Evolutionary conservation across 2,797 vertebrate species (phyloP).

Genomic region (Argyrosomus regius): DNA sequence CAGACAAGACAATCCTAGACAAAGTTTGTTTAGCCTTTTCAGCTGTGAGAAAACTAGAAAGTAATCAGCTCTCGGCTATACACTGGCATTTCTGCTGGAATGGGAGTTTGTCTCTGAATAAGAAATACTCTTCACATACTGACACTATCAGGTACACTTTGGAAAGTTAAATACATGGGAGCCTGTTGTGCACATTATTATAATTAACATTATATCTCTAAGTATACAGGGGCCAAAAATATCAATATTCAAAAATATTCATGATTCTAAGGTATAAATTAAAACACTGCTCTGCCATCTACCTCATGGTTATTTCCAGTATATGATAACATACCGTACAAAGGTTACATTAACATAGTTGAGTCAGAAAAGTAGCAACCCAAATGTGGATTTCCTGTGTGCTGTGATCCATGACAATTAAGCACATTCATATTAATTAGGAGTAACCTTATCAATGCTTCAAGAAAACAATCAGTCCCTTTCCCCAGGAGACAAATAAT

Average conservation of each 20-base stretch:
- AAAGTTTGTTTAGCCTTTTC: constrained; percentile 37
- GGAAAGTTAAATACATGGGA: neutral
- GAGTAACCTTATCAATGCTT: constrained; percentile 65
- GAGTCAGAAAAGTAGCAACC: constrained; percentile 52
- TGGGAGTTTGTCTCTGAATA: constrained; percentile 13
- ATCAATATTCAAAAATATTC: constrained; percentile 9
- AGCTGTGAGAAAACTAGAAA: constrained; percentile 26
- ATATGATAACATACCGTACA: constrained; percentile 66
- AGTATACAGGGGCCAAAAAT: neutral
- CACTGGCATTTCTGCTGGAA: neutral
- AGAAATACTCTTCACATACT: constrained; percentile 7
- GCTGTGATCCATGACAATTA: constrained; percentile 83
- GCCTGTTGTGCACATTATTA: neutral
- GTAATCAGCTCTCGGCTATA: constrained; percentile 26
- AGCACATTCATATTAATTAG: constrained; percentile 80
- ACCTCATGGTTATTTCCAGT: constrained; percentile 55
- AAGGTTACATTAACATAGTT: constrained; percentile 86
- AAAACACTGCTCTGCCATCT: constrained; percentile 42
- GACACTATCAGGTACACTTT: constrained; percentile 6
- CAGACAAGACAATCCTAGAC: constrained; percentile 4
- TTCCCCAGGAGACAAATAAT: constrained; percentile 47
- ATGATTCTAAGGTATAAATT: constrained; percentile 28
- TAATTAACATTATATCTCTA: neutral
- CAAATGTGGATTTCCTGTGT: constrained; percentile 67
- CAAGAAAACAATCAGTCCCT: constrained; percentile 58